These are phyloP conservation scores for Melanotaenia nigrans DNA, from an alignment of 2,797 vertebrate genomes.

Conservation along the genomic window DNA sequence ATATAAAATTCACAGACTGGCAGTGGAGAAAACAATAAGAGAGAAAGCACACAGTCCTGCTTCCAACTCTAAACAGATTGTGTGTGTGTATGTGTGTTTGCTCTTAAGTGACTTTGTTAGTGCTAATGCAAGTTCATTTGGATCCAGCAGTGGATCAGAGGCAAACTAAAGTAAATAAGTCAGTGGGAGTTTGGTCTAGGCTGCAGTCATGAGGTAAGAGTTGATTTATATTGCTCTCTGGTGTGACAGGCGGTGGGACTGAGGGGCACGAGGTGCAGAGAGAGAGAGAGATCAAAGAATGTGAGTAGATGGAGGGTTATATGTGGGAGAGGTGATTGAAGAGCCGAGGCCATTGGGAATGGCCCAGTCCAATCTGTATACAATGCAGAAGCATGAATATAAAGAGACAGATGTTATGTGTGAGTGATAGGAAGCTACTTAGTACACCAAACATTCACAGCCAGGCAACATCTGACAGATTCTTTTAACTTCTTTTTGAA, in stretches of 20 bases:
- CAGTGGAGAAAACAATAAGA: conserved; percentile 61
- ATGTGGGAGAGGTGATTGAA: conserved; percentile 55
- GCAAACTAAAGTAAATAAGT: conserved; percentile 49
- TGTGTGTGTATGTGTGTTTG: conserved; percentile 22
- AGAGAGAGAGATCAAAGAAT: conserved; percentile 38
- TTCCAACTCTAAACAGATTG: conserved; percentile 32
- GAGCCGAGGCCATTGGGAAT: conserved; percentile 55
- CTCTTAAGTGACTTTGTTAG: conserved; percentile 12
- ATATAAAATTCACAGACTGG: conserved; percentile 61
- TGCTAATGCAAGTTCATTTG: conserved; percentile 23
- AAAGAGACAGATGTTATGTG: conserved; percentile 21
- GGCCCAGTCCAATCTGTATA: conserved; percentile 50
- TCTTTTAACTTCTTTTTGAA: conserved; percentile 20
- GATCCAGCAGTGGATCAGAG: conserved; percentile 40
- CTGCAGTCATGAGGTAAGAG: conserved; percentile 39
- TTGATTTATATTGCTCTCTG: conserved; percentile 59
- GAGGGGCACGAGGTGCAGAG: conserved; percentile 12
- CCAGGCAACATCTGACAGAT: not conserved
- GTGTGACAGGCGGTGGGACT: conserved; percentile 32
- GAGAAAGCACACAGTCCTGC: conserved; percentile 46
- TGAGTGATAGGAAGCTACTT: not conserved
- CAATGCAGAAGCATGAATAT: conserved; percentile 34
- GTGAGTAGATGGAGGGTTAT: conserved; percentile 21
- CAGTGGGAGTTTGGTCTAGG: conserved; percentile 44
- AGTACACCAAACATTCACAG: conserved; percentile 24